Evolutionary conservation across 2,888 invertebrate species (phyloP), one percentile per base, ranked within the genome.

Genomic region (Drosophila rubida): DNA sequence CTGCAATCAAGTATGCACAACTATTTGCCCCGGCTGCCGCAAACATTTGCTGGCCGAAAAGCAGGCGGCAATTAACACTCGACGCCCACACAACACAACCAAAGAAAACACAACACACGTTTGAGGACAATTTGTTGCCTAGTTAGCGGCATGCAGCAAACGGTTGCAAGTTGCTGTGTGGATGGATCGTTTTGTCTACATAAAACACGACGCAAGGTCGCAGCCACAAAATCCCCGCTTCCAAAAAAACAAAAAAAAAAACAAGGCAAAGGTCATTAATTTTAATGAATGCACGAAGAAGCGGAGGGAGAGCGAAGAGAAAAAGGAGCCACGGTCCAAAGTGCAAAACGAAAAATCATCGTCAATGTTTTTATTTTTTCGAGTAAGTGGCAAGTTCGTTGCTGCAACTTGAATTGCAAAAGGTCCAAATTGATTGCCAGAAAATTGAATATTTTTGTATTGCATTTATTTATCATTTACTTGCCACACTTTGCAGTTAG

Each of bases 1-100:
- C 65, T 61, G 60, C 73, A 76, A 80, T 80, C 80, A 77, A 77
- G 58, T 74, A 78, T 80, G 73, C 67, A 71, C 64, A 73, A 69
- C 70, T 73, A 74, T 70, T 73, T 66, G 44, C 53, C 19, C 57
- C 30, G 11, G 13, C 7, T 27, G 39, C 22, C 30, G 48, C 30
- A 27, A 32, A 44, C 45, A 48, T 51, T 50, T n/a, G n/a, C n/a
- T n/a, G n/a, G n/a, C n/a, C n/a, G n/a, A n/a, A n/a, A n/a, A n/a
- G n/a, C n/a, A n/a, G n/a, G n/a, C 57, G 60, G 54, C 62, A 76
- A 73, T 68, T 54, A 76, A 73, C 80, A 68, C 67, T 57, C 65
- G 39, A 58, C 2, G 19, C 19, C 19, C 19, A n/a, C 19, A 19
- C 6, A 25, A 25, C 19, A 3, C 19, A 25, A 50, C 23, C 49